Base-by-base conservation (phyloP, 2,113 vertebrate species). In the Onychostruthus taczanowskii region DNA sequence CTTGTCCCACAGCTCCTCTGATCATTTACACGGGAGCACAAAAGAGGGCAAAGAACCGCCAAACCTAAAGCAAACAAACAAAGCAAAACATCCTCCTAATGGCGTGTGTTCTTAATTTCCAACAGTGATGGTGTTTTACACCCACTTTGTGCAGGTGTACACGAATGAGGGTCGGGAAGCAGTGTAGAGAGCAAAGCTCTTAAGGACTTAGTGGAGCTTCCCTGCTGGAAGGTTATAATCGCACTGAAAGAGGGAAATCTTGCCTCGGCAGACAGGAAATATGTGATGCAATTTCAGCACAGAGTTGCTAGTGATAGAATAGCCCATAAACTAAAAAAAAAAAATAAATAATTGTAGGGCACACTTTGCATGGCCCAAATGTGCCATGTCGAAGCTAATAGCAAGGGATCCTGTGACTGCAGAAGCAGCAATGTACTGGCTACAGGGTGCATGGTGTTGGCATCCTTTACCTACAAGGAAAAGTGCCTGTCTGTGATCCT, bases 141-240 rank as follows among this genome's bases (percentile, higher is more conserved):
- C 73, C 27, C 61, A 22, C 47, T 92, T 96, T 89, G 61, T 4
- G 8, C 88, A 80, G 90, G 83, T 95, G 56, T 53, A 33, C 52
- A 4, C 30, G 52, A 93, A 73, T 86, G 18, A 52, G 61, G 72
- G 90, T 93, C 12, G 1, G 72, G 83, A 88, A 56, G 69, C 52
- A 46, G 61, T 18, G 46, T 2, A 41, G 73, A 87, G 85, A 87
- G 91, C 69, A 87, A 90, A 88, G 83, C 93, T 95, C 88, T 94
- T 74, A 70, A 89, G 88, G 90, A 87, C 47, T 58, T 88, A 90
- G 85, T 82, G 74, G 83, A 95, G 90, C 76, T 92, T 95, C 93
- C 86, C 87, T 90, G 92, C 85, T 94, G 79, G 83, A 97, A 93
- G 87, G 92, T 86, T 94, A 75, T 88, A 88, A 87, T 94, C 53